These are phyloP conservation scores for Lateolabrax maculatus DNA, from an alignment of 2,797 vertebrate genomes.

Conservation along the genomic window DNA sequence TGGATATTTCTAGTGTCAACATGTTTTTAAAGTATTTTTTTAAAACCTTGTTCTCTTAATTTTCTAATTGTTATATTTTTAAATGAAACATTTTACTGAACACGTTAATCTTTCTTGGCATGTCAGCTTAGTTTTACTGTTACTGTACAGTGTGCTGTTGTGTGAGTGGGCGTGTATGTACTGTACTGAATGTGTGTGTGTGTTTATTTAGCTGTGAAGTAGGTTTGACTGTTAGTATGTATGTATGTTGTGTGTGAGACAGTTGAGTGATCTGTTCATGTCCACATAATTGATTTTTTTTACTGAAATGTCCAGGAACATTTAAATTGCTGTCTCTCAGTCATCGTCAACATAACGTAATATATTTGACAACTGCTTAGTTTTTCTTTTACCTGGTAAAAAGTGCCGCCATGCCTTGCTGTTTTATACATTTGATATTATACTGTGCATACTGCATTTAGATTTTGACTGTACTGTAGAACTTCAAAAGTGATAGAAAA, in stretches of 20 bases:
- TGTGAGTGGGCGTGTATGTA: slow-evolving; percentile 25
- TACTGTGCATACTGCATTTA: slow-evolving; percentile 45
- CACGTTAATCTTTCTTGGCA: slow-evolving; percentile 38
- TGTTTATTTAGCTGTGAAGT: slow-evolving; percentile 31
- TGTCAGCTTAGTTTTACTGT: slow-evolving; percentile 67
- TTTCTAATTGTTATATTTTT: slow-evolving; percentile 79
- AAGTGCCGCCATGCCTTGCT: slow-evolving; percentile 50
- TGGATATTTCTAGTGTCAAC: slow-evolving; percentile 68
- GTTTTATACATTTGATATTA: slow-evolving; percentile 72
- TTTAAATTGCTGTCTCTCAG: slow-evolving; percentile 41
- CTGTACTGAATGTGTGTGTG: slow-evolving; percentile 26
- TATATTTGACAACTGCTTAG: slow-evolving; percentile 69
- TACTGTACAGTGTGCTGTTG: slow-evolving; percentile 59
- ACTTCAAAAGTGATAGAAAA: slow-evolving; percentile 44
- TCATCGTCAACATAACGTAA: slow-evolving; percentile 59
- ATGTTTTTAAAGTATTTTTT: slow-evolving; percentile 84
- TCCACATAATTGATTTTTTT: slow-evolving; percentile 53
- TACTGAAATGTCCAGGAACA: slow-evolving; percentile 63
- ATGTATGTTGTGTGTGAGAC: slow-evolving; percentile 38
- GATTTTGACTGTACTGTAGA: slow-evolving; percentile 46
- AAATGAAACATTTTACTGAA: slow-evolving; percentile 75
- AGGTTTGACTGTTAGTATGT: slow-evolving; percentile 37
- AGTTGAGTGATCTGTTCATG: slow-evolving; percentile 31
- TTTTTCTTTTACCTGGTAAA: slow-evolving; percentile 65
- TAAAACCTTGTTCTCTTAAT: slow-evolving; percentile 64